Conservation (phyloP, 2,888 invertebrate genomes). For the Erebia epiphron region DNA sequence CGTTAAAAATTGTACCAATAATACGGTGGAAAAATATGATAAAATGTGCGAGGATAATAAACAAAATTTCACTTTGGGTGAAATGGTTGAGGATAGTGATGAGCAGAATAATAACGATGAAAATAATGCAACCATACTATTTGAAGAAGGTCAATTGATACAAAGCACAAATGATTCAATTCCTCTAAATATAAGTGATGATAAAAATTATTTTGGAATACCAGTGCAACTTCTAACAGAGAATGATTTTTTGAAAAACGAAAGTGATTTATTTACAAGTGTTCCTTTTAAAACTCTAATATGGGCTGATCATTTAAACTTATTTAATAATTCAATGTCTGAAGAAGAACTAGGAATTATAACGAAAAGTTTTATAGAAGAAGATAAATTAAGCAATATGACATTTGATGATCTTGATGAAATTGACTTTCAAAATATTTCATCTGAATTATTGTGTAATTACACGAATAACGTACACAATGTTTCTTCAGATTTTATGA, state of each 20-base stretch:
- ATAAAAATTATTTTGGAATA: background rate
- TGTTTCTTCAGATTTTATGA: background rate
- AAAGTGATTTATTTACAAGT: background rate
- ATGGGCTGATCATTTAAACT: background rate
- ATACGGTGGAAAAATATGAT: background rate
- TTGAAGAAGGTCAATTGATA: background rate
- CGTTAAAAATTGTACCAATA: background rate
- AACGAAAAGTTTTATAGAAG: background rate
- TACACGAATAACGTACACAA: no score
- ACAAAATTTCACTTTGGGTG: background rate
- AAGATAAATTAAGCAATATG: background rate
- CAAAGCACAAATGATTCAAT: background rate
- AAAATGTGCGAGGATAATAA: background rate
- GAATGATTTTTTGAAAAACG: background rate
- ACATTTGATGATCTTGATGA: slow-evolving; percentile 25
- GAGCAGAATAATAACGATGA: slow-evolving; percentile 5
- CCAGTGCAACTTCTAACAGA: background rate
- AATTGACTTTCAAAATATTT: slow-evolving; percentile 25
- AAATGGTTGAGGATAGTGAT: background rate
- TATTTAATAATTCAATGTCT: background rate
- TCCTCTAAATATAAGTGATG: background rate
- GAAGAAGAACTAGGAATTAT: background rate
- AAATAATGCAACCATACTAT: background rate
- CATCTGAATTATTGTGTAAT: slow-evolving; percentile 24
- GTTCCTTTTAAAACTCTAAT: background rate